phyloP scores from a whole-genome alignment of 2,797 vertebrate species.

The Orestias chungarensis region DNA sequence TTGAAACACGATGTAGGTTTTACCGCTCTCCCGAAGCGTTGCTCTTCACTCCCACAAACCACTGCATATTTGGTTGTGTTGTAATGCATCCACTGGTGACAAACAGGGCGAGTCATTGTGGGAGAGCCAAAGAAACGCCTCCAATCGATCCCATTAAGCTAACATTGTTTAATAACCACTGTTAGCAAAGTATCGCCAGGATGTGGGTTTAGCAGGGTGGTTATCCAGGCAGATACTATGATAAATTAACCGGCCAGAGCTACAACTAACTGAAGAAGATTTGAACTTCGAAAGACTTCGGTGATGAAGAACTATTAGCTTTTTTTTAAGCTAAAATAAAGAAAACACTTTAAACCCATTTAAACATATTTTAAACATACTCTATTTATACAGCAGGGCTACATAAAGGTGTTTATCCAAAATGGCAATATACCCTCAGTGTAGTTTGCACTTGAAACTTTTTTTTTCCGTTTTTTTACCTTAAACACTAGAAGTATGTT shows the following conservation, averaged over 20 bases:
- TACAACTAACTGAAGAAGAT: background rate
- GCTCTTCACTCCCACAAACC: background rate
- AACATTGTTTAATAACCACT: background rate
- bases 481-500: conserved; percentile 50
- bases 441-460: conserved; percentile 77
- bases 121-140: background rate
- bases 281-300: conserved; percentile 4
- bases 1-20: background rate
- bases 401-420: conserved; percentile 29
- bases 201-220: background rate
- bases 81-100: background rate
- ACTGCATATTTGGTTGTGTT: background rate
- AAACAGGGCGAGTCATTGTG: background rate
- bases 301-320: conserved; percentile 12
- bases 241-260: background rate
- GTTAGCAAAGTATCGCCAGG: background rate
- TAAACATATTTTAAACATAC: too few species aligned
- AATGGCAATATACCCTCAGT: conserved; percentile 28
- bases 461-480: conserved; percentile 42
- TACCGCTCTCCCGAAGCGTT: background rate
- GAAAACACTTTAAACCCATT: conserved; percentile 60
- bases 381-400: conserved; percentile 19
- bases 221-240: background rate
- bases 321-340: conserved; percentile 41
- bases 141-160: background rate